These are phyloP conservation scores for Neolamprologus falcicula DNA, from an alignment of 2,113 vertebrate genomes.

Conservation along the genomic window DNA sequence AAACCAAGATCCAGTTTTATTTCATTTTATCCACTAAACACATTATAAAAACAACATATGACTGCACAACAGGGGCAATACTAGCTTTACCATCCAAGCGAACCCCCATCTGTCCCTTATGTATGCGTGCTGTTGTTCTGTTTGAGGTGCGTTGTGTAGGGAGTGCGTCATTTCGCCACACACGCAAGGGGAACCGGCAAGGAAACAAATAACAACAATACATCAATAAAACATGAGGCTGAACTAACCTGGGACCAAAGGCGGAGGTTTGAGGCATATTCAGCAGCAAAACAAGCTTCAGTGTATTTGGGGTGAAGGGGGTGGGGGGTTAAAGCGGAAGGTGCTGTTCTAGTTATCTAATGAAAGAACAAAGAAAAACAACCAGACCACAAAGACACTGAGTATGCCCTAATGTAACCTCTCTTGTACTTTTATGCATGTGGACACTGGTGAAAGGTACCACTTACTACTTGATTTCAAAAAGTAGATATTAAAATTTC, in stretches of 20 bases:
- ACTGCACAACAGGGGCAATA: not conserved
- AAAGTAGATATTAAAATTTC: slow-evolving; percentile 29
- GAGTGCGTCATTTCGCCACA: not conserved
- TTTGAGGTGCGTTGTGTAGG: not conserved
- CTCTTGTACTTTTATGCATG: not conserved
- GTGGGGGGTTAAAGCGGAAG: not conserved
- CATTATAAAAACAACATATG: not conserved
- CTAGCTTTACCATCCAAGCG: not conserved
- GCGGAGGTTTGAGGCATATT: not conserved
- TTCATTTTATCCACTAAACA: not conserved
- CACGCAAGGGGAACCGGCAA: not conserved
- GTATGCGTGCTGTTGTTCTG: not conserved
- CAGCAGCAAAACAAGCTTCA: not conserved
- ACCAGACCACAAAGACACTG: not conserved
- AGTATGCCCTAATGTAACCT: not conserved
- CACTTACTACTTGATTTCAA: slow-evolving; percentile 2
- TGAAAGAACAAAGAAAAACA: not conserved
- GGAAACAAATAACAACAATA: slow-evolving; percentile 1
- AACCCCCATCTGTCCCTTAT: not conserved
- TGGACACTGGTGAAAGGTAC: not conserved
- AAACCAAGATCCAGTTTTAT: not conserved
- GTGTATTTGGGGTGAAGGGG: not conserved
- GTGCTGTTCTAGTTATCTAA: not conserved
- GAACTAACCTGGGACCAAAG: slow-evolving; percentile 21
- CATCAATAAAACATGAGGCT: slow-evolving; percentile 53